Base-by-base conservation (phyloP, 1,140 invertebrate genomes). In the Drosophila navojoa region DNA sequence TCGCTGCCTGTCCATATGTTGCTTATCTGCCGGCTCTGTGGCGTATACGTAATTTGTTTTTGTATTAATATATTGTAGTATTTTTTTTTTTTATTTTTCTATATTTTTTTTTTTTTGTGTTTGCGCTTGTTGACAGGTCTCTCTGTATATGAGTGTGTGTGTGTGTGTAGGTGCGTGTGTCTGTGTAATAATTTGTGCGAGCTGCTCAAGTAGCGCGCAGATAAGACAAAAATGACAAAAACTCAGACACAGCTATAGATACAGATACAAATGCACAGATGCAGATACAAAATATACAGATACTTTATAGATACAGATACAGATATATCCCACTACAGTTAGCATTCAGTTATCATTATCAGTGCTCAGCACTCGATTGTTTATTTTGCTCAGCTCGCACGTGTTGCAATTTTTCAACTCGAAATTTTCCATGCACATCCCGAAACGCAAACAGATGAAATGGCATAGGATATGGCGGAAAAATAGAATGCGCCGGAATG, bases 1-100 rank as follows among this genome's bases (percentile, higher is more conserved):
- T 5, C 13, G 22, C 38, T 42, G 4, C 4, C 35, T 27, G 16
- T 27, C 38, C 42, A 45, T 55, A 53, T 45, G 62, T 66, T 55
- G 52, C 10, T 42, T 22, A 42, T 19, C 42, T 59, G 57, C 15
- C 52, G 52, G 38, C 22, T 9, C 16, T 32, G 62, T 29, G 62
- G 62, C 52, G 62, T 64, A 64, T 64, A 64, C 62, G 29, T 66
- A 47, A 57, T 45, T 29, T 57, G 38, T 58, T 47, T 11, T 45
- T 29, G 9, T 32, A 59, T 45, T 45, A 27, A 44, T 59, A 59
- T 59, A 29, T 27, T 10, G 35, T 32, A 32, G 35, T 32, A 32
- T 32, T 32, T 32, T 7, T 32, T 32, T 32, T 27, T 27, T 27
- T 2, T 27, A 27, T 27, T 27, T 27, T 27, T 27, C 25, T 27